Evolutionary conservation across 2,113 vertebrate genomes (phyloP), one percentile per base, ranked within the genome.

Genomic region (Microcebus tavaratra): DNA sequence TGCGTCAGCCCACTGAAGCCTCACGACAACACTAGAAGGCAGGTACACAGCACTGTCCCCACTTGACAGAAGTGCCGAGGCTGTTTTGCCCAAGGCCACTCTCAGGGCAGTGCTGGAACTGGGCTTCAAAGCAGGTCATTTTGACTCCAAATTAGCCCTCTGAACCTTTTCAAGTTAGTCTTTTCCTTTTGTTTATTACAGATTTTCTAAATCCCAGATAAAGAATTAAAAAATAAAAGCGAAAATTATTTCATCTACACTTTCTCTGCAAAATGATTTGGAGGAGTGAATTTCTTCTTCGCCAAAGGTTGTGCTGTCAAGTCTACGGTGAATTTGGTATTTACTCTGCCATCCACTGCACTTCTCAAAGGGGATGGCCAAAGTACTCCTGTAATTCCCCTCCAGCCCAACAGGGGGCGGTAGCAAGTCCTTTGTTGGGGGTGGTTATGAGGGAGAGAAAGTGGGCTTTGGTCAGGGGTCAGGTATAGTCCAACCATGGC

Each of bases 221-320:
- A 76, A 45, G 34, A 82, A 75, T 29, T 67, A 68, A 87, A 95
- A 83, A 34, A 65, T 14, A 88, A 90, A 95, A 85, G 29, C 29
- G 27, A 34, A 75, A 78, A 90, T 1, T 2, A 75, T n/a, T 82
- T 86, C 39, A 14, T 76, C 36, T 65, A 45, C 9, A 14, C 45
- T 78, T 88, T 65, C n/a, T 39, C n/a, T 82, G 17, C 57, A 88
- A 31, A 86, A 27, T 1, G 20, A 31, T 6, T 0, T 20, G n/a
- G 20, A 57, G 75, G 8, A 11, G 1, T 11, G 59, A 10, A 63
- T 63, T 59, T 5, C 75, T 34, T 50, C 61, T 34, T 86, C 9
- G 50, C 7, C 3, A 8, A 93, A 31, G 55, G 8, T n/a, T 39
- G 36, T 1, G 27, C 18, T 0, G 7, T 39, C 3, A 4, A 70